A percentile compares a stretch with the other conserved stretches of the same genome.
Evolutionary conservation across 1,140 invertebrate genomes (phyloP).

Genomic region (Stegodyphus dumicola): DNA sequence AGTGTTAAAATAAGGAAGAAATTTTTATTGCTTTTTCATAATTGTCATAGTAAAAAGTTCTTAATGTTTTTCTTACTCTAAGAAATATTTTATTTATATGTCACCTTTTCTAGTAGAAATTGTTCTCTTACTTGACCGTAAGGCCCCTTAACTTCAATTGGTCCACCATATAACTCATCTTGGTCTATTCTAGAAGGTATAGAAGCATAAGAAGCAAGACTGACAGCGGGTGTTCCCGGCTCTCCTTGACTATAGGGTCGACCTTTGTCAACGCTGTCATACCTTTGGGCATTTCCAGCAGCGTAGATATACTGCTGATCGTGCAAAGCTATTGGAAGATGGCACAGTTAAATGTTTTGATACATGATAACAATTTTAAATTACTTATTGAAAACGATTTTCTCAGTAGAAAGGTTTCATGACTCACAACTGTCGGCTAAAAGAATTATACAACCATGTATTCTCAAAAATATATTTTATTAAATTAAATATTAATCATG

Average conservation of each 20-base stretch:
- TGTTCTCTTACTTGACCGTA: constrained; percentile 47
- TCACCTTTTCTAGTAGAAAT: neutral
- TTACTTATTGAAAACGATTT: no score
- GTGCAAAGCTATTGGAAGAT: neutral
- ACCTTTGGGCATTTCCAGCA: constrained; percentile 3
- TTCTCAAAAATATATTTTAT: no score
- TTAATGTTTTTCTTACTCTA: neutral
- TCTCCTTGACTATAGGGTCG: constrained; percentile 43
- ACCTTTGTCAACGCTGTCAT: constrained; percentile 38
- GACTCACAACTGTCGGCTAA: no score
- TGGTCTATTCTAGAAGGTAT: constrained; percentile 59
- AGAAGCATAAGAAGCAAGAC: constrained; percentile 58
- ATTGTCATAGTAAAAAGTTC: neutral
- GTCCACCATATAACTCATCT: constrained; percentile 54
- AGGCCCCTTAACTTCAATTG: constrained; percentile 54
- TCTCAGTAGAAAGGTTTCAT: no score
- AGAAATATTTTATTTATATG: neutral
- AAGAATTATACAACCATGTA: no score
- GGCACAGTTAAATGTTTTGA: no score
- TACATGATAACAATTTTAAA: no score
- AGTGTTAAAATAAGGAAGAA: neutral
- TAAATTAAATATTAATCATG: no score
- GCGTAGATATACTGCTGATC: constrained; percentile 50
- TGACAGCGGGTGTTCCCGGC: constrained; percentile 51
- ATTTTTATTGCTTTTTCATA: neutral